A percentile compares a stretch with the other conserved stretches of the same genome.
phyloP scores from a whole-genome alignment of 1,140 invertebrate genomes.

The Saccostrea echinata region DNA sequence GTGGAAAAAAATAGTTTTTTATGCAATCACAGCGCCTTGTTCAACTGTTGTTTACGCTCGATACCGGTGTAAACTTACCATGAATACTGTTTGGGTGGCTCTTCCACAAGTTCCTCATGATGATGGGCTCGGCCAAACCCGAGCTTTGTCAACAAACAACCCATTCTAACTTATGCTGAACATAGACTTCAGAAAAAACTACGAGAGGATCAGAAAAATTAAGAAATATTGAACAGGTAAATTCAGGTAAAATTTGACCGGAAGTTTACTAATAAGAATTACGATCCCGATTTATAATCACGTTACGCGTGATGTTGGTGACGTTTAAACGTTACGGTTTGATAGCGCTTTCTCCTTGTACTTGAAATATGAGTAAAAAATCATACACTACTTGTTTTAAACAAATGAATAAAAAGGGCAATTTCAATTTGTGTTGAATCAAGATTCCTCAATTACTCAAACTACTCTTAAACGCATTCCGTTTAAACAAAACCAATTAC shows the following conservation, averaged over 20 bases:
- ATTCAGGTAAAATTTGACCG: slow-evolving; percentile 24
- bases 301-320: no score
- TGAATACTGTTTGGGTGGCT: slow-evolving; percentile 58
- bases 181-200: background rate
- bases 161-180: slow-evolving; percentile 45
- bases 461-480: no score
- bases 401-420: no score
- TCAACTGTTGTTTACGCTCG: background rate
- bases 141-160: slow-evolving; percentile 59
- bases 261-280: background rate
- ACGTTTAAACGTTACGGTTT: no score
- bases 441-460: no score
- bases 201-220: background rate
- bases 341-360: no score
- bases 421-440: no score
- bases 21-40: background rate
- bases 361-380: no score
- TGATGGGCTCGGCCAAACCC: slow-evolving; percentile 41
- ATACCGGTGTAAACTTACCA: slow-evolving; percentile 49
- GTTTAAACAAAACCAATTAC: no score
- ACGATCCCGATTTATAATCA: background rate
- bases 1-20: background rate
- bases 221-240: slow-evolving; percentile 16
- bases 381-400: no score
- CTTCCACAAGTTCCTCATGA: slow-evolving; percentile 57